These are phyloP conservation scores for Eupithecia centaureata DNA, from an alignment of 2,888 invertebrate genomes.

Conservation along the genomic window DNA sequence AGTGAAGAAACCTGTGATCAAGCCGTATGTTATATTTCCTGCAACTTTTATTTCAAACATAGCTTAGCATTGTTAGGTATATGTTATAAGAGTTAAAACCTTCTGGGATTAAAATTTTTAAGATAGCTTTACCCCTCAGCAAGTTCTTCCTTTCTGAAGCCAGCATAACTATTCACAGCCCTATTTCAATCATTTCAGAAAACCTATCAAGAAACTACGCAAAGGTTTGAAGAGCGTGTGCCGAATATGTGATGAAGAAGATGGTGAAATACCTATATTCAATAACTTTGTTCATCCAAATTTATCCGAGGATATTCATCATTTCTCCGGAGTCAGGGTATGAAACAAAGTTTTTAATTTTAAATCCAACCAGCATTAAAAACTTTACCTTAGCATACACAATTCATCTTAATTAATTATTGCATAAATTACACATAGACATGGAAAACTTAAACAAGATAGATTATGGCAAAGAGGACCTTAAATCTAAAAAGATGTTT, in stretches of 20 bases:
- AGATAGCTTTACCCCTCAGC: neutral
- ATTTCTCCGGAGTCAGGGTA: conserved; percentile 71
- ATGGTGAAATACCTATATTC: conserved; percentile 71
- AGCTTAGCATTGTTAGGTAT: neutral
- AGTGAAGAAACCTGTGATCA: conserved; percentile 61
- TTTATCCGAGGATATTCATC: conserved; percentile 69
- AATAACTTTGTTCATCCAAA: conserved; percentile 64
- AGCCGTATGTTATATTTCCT: conserved; percentile 56
- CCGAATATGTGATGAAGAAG: conserved; percentile 37
- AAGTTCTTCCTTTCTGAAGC: neutral
- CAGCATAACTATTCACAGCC: neutral
- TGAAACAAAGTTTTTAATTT: conserved; percentile 40
- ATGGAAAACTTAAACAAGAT: no score
- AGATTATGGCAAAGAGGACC: no score
- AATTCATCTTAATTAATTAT: no score
- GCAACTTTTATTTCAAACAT: neutral
- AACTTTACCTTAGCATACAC: no score
- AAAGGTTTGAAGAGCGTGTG: neutral
- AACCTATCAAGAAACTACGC: conserved; percentile 6
- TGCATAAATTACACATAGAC: no score
- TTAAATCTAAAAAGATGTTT: no score
- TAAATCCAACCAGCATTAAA: no score
- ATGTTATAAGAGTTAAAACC: neutral
- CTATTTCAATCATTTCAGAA: conserved; percentile 46
- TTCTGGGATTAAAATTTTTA: neutral